Conservation (phyloP, 2,888 invertebrate species). For the Oligia strigilis region DNA sequence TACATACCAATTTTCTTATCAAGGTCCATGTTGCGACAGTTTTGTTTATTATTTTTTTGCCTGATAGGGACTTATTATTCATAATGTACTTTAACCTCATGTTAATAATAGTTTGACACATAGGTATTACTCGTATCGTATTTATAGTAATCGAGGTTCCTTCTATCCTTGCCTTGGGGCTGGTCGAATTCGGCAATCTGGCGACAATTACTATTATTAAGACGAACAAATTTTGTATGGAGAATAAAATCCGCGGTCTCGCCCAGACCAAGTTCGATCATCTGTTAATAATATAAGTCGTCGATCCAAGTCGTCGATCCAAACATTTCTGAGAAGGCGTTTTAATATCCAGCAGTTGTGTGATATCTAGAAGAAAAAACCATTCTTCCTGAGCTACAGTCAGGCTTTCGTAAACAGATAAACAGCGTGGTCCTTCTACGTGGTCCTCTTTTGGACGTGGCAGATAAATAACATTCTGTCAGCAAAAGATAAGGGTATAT, state of each 20-base stretch:
- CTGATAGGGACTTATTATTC: not conserved
- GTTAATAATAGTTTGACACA: not conserved
- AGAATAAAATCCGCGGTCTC: not conserved
- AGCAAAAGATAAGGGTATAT: not conserved
- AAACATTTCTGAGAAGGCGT: not conserved
- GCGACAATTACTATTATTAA: not conserved
- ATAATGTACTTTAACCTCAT: conserved; percentile 10
- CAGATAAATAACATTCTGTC: not conserved
- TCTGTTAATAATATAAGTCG: not conserved
- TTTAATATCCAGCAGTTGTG: not conserved
- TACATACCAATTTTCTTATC: conserved; percentile 41
- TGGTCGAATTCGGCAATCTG: not conserved
- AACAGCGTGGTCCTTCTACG: not conserved
- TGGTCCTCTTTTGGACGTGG: not conserved
- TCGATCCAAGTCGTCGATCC: not conserved
- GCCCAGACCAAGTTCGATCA: not conserved
- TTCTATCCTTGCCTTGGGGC: not conserved
- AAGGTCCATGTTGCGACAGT: conserved; percentile 30
- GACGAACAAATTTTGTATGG: not conserved
- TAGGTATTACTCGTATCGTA: not conserved
- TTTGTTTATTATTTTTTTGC: conserved; percentile 45
- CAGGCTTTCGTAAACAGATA: not conserved
- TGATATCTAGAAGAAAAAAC: not conserved
- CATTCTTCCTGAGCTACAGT: not conserved
- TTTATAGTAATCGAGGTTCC: not conserved